Evolutionary conservation across 2,888 invertebrate genomes (phyloP), one percentile per base, ranked within the genome.

Genomic region (Napeogenes sylphis): DNA sequence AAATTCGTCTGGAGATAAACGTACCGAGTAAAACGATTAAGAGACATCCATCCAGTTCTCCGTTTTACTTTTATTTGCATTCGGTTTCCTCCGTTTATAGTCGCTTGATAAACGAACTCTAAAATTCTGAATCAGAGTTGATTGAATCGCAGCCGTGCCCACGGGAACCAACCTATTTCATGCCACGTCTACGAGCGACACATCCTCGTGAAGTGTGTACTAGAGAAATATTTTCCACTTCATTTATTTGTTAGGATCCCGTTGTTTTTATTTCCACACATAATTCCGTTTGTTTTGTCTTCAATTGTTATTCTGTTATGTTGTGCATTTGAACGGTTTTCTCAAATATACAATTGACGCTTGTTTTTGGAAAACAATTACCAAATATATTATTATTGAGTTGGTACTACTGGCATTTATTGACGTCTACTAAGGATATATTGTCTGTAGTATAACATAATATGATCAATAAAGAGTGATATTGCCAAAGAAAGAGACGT

Each of bases 71-170:
- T 76, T 78, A 80, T 83, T 81, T 73, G 69, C 68, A 64, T 66
- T 76, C 75, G 78, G 76, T 79, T 78, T 78, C 78, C 79, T 75
- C 77, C 77, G 78, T 79, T 83, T 79, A 77, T 79, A 75, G 77
- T 74, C 74, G 79, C 80, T 84, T 80, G 75, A 86, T 87, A 88
- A 88, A 88, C 87, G 85, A 87, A 89, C 88, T 86, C 84, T 85
- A 78, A 88, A 87, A 85, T 85, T 85, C 83, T 86, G 87, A 87
- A 88, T 88, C 84, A 81, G 82, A 82, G 79, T 84, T 87, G 89
- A 90, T 90, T 90, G 90, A 88, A 89, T 88, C 87, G 81, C 79
- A 83, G 81, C 76, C 78, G 77, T 78, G 85, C 89, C 87, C 85
- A 77, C 78, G 87, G 87, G 87, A 85, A 83, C 78, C 88, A 80